phyloP scores from a whole-genome alignment of 2,113 vertebrate genomes.

The Leptobrachium ailaonicum region DNA sequence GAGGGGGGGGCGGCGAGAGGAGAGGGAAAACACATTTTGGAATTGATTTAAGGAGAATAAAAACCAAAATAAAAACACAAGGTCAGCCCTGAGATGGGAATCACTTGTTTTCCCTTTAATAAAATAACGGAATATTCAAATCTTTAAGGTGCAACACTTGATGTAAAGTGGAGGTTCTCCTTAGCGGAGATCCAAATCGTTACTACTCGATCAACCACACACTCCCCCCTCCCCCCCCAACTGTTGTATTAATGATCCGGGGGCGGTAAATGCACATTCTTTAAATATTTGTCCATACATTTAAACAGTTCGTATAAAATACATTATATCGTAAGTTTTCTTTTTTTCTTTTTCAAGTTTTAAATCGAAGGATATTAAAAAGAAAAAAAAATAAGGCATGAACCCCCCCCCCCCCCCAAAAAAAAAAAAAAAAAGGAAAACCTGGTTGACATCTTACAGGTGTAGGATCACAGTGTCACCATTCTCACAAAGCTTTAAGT shows the following conservation, averaged over 20 bases:
- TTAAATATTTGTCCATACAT: not conserved
- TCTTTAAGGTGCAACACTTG: slow-evolving; percentile 26
- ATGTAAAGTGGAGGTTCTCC: not conserved
- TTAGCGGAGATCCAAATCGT: not conserved
- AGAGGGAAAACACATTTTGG: not conserved
- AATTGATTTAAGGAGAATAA: not conserved
- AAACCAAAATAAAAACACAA: not conserved
- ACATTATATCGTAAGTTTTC: not conserved
- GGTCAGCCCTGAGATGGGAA: not conserved
- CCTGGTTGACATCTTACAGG: not conserved
- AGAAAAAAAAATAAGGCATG: not conserved
- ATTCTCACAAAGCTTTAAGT: not conserved
- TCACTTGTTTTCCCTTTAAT: not conserved
- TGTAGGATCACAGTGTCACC: too few relatives aligned
- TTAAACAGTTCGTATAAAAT: not conserved
- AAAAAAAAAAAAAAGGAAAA: not conserved
- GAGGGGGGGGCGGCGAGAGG: not conserved
- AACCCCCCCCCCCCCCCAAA: too few relatives aligned
- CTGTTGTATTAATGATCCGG: too few relatives aligned
- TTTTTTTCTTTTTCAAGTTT: slow-evolving; percentile 24
- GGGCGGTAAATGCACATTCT: slow-evolving; percentile 1
- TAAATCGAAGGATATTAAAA: slow-evolving; percentile 19
- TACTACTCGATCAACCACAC: too few relatives aligned
- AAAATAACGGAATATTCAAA: slow-evolving; percentile 39
- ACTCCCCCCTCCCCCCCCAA: too few relatives aligned